phyloP scores from a whole-genome alignment of 2,113 vertebrate genomes.

The Pipa parva region DNA sequence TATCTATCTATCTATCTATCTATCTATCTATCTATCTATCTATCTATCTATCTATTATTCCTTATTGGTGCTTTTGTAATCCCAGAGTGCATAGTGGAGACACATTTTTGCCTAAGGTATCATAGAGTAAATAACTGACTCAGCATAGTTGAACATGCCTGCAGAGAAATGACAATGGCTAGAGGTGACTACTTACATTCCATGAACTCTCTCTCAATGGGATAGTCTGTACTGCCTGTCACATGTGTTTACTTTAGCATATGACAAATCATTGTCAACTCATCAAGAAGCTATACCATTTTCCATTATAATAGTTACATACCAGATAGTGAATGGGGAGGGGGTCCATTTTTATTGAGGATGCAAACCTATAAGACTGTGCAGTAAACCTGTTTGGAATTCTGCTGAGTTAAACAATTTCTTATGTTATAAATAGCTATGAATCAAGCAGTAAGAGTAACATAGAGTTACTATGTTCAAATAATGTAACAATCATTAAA shows the following conservation, averaged over 20 bases:
- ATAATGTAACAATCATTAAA: no score
- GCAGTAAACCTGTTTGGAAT: no score
- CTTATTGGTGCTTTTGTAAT: slow-evolving; percentile 13
- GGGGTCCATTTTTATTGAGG: no score
- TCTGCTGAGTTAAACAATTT: no score
- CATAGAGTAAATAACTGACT: slow-evolving; percentile 13
- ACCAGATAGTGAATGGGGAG: neutral
- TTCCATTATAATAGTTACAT: neutral
- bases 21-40: no score
- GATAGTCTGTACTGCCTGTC: slow-evolving; percentile 18
- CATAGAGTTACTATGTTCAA: neutral
- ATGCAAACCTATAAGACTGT: neutral
- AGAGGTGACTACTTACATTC: neutral
- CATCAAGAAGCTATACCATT: slow-evolving; percentile 11
- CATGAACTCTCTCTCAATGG: slow-evolving; percentile 2
- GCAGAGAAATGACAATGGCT: neutral
- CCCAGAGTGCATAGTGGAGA: neutral
- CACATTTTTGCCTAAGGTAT: neutral
- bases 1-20: no score
- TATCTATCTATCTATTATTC: neutral
- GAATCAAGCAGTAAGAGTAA: no score
- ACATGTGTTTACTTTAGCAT: slow-evolving; percentile 2
- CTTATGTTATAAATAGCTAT: no score
- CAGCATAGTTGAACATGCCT: neutral
- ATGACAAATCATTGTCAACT: slow-evolving; percentile 25